Conservation (phyloP, 2,113 vertebrate species). For the Dolichallabes microphthalmus region DNA sequence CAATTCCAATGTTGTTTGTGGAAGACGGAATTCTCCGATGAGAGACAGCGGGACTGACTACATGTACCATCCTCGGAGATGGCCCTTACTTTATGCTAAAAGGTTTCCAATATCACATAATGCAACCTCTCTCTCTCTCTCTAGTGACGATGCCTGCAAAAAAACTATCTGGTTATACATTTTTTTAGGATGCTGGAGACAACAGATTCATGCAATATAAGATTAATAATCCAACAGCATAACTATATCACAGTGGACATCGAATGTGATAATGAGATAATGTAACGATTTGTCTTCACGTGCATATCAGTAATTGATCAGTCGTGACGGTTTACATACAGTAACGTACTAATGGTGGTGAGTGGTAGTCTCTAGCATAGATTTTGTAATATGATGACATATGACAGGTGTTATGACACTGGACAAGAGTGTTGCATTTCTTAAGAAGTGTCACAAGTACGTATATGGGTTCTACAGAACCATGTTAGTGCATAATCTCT, state of each 20-base stretch:
- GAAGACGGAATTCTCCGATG: conserved; percentile 36
- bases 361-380: neutral
- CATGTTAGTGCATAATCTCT: neutral
- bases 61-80: conserved; percentile 26
- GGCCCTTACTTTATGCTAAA: neutral
- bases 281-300: neutral
- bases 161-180: too few relatives aligned
- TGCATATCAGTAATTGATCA: neutral
- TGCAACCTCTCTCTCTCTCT: neutral
- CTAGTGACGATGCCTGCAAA: neutral
- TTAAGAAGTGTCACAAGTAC: neutral
- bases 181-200: neutral
- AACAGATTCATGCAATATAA: neutral
- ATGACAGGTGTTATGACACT: neutral
- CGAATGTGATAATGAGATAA: neutral
- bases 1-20: conserved; percentile 51
- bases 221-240: neutral
- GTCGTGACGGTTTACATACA: neutral
- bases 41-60: conserved; percentile 42
- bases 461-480: neutral
- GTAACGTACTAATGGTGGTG: neutral
- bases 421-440: neutral
- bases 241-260: neutral
- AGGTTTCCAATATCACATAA: conserved; percentile 14
- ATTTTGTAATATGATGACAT: neutral